Percentiles rank a stretch among this genome's conserved stretches.
Evolutionary conservation across 2,888 invertebrate species (phyloP).

Genomic region (Zaprionus bogoriensis): DNA sequence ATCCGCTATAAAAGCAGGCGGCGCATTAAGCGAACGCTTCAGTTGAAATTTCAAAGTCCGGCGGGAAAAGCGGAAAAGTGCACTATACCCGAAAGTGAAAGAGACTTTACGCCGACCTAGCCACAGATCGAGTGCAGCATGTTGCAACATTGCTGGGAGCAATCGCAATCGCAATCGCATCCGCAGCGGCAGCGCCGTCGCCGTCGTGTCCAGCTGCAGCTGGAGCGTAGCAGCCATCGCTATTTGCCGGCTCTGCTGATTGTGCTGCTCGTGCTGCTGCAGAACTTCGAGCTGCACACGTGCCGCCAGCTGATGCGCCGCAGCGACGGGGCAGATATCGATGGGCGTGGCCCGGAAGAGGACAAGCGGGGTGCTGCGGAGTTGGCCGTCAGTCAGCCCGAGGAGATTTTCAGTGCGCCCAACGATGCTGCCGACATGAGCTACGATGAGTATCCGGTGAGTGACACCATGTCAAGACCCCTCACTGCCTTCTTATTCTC

Average conservation of each 20-base stretch:
- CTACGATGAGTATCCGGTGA: conserved; percentile 82
- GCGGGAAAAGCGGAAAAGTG: conserved; percentile 28
- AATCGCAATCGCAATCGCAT: too few relatives aligned
- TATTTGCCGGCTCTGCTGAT: conserved; percentile 63
- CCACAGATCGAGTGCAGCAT: neutral
- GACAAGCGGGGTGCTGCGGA: conserved; percentile 38
- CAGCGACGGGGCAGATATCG: conserved; percentile 1
- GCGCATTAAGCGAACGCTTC: conserved; percentile 57
- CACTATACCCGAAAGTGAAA: conserved; percentile 13
- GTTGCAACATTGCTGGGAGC: conserved; percentile 21
- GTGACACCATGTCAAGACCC: conserved; percentile 26
- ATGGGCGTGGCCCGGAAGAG: too few relatives aligned
- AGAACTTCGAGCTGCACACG: conserved; percentile 65
- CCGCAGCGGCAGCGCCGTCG: conserved; percentile 22
- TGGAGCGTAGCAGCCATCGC: conserved; percentile 14
- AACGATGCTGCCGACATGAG: conserved; percentile 67
- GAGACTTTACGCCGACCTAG: too few relatives aligned
- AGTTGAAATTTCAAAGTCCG: conserved; percentile 69
- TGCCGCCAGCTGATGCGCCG: conserved; percentile 61
- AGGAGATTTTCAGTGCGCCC: conserved; percentile 76
- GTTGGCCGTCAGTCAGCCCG: conserved; percentile 63
- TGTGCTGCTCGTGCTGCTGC: conserved; percentile 64
- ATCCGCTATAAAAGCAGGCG: conserved; percentile 66
- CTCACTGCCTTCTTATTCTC: neutral
- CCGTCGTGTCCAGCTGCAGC: conserved; percentile 12